phyloP scores from a whole-genome alignment of 2,888 invertebrate genomes.

The Mimas tiliae region DNA sequence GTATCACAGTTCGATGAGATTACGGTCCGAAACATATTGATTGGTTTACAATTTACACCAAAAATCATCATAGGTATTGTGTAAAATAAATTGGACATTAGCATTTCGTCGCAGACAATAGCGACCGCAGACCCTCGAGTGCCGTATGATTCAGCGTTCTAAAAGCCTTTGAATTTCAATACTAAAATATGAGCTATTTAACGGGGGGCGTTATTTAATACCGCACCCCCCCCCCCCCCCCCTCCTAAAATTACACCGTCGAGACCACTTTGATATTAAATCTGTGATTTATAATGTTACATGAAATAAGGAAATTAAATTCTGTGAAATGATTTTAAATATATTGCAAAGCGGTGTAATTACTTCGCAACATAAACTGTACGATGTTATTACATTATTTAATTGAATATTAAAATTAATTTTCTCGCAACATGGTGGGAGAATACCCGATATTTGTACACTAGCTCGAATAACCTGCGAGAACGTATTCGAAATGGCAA shows the following conservation, averaged over 20 bases:
- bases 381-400: neutral
- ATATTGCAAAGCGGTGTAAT: neutral
- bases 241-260: neutral
- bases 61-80: no score
- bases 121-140: neutral
- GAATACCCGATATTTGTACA: no score
- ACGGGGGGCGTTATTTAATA: neutral
- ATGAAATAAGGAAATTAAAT: constrained; percentile 11
- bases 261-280: neutral
- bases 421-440: no score
- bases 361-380: neutral
- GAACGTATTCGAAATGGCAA: no score
- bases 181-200: neutral
- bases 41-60: no score
- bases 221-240: neutral
- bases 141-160: neutral
- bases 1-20: no score
- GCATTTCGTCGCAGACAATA: neutral
- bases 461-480: no score
- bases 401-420: no score
- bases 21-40: no score
- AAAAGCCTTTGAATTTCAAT: constrained; percentile 10
- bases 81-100: neutral
- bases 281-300: constrained; percentile 1
- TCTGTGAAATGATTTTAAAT: neutral